Percentiles rank a stretch among this genome's conserved stretches.
Conservation (phyloP, 2,888 invertebrate species). For the Abscondita cerata region DNA sequence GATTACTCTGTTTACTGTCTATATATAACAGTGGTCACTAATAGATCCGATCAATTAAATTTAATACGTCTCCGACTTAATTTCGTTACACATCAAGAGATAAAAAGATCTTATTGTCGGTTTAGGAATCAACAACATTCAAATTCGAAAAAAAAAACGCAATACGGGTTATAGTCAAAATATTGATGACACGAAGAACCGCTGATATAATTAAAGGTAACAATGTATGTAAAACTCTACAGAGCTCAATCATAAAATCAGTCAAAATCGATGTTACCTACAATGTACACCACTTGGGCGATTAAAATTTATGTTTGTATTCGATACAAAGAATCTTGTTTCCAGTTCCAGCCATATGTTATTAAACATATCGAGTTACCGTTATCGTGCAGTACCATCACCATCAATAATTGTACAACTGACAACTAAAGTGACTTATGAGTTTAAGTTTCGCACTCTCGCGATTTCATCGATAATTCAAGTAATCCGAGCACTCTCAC, state of each 20-base stretch:
- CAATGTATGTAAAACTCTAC: no score
- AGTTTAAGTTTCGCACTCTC: slow-evolving; percentile 33
- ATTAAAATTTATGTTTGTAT: background rate
- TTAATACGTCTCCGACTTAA: no score
- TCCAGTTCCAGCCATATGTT: slow-evolving; percentile 23
- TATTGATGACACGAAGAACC: no score
- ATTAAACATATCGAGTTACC: slow-evolving; percentile 37
- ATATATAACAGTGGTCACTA: slow-evolving; percentile 32
- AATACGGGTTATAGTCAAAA: no score
- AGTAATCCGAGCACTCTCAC: no score
- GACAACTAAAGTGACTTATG: slow-evolving; percentile 39
- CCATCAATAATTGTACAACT: slow-evolving; percentile 35
- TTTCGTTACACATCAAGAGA: background rate
- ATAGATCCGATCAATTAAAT: slow-evolving; percentile 30
- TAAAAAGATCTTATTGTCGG: background rate
- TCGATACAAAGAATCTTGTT: slow-evolving; percentile 6
- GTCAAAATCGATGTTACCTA: no score
- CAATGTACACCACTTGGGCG: no score
- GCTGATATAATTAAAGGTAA: no score
- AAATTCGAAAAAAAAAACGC: no score
- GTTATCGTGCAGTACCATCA: slow-evolving; percentile 37
- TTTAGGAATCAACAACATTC: no score
- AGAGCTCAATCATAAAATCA: no score
- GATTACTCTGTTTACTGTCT: slow-evolving; percentile 38
- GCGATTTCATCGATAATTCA: no score